Evolutionary conservation across 2,113 vertebrate genomes (phyloP), one percentile per base, ranked within the genome.

Genomic region (Morone chrysops): DNA sequence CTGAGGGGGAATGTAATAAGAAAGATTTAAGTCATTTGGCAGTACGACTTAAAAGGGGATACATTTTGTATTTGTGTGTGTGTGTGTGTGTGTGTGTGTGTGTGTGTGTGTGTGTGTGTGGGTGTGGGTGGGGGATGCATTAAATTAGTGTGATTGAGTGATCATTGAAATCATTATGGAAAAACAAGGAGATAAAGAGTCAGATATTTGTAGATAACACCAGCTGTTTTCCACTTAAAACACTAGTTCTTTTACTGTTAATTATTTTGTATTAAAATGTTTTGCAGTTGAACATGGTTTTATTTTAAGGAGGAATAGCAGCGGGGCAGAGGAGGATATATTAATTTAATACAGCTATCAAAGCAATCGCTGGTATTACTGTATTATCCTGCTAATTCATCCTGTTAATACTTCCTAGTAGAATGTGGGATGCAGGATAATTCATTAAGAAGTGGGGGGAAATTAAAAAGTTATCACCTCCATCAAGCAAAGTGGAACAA

Each of bases 81-180:
- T 50, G 81, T 69, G 57, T 54, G 45, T 57, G 77, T 65, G 60
- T 62, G 67, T 69, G 57, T 54, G 45, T 57, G 77, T 65, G 60
- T 62, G 67, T 54, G 16, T 54, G 66, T 71, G 57, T 50, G 40
- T 50, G 81, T 69, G 57, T 54, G 45, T 57, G 77, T 65, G 60
- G n/a, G n/a, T n/a, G n/a, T n/a, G n/a, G n/a, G n/a, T 62, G 67
- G 31, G 31, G 31, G 31, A 2, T 2, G 31, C 31, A 31, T 92
- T 86, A 91, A 90, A 92, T 90, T 86, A 87, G 84, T 5, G 50
- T 76, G 76, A 87, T 86, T 40, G 65, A 80, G 62, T 82, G 75
- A 81, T 86, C 81, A 82, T 56, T 73, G 79, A 88, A 88, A 53
- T 67, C 56, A 48, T 83, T 78, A 80, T 38, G 16, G 48, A 41